phyloP scores from a whole-genome alignment of 1,140 invertebrate species.

The Acromyrmex charruanus region DNA sequence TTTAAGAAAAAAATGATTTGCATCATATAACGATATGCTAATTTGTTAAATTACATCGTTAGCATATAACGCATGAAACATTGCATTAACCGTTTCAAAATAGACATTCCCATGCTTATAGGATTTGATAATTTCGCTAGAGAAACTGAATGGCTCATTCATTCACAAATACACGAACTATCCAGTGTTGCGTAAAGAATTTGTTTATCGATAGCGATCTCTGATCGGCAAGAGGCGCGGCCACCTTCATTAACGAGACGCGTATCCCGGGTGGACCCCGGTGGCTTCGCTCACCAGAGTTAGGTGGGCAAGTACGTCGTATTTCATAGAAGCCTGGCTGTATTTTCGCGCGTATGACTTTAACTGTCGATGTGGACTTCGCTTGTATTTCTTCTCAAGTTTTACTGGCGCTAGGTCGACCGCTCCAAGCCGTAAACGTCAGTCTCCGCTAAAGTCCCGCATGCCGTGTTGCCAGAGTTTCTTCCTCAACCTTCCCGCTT shows the following conservation, averaged over 20 bases:
- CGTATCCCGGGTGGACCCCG: slow-evolving; percentile 65
- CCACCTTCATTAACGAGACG: slow-evolving; percentile 77
- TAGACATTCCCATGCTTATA: background rate
- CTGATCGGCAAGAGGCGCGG: slow-evolving; percentile 48
- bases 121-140: background rate
- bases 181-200: slow-evolving; percentile 17
- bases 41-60: slow-evolving; percentile 8
- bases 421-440: slow-evolving; percentile 80
- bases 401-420: slow-evolving; percentile 82
- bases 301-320: slow-evolving; percentile 74
- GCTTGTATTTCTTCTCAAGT: slow-evolving; percentile 83
- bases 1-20: background rate
- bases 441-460: slow-evolving; percentile 73
- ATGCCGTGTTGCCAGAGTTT: slow-evolving; percentile 62
- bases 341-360: slow-evolving; percentile 85
- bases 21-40: background rate
- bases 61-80: background rate
- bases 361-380: slow-evolving; percentile 83
- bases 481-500: slow-evolving; percentile 62
- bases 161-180: background rate
- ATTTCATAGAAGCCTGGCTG: slow-evolving; percentile 81
- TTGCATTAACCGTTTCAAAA: background rate
- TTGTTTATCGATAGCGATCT: slow-evolving; percentile 61
- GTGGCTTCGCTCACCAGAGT: slow-evolving; percentile 54
- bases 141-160: background rate